Evolutionary conservation across 2,888 invertebrate genomes (phyloP), one percentile per base, ranked within the genome.

Genomic region (Subacronicta megacephala): DNA sequence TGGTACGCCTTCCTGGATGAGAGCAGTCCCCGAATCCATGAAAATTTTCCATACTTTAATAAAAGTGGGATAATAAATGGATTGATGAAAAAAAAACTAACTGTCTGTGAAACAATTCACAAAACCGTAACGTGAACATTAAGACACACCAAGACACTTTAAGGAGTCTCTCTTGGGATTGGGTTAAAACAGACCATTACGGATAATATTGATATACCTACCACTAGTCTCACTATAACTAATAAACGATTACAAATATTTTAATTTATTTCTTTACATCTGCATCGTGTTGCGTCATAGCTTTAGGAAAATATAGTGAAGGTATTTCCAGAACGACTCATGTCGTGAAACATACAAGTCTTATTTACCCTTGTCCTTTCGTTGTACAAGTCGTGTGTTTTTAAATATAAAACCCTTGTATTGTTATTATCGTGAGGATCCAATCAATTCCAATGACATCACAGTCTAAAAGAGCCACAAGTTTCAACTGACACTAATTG

Each of bases 401-500:
- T 15, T 52, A 13, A 16, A 71, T 72, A 76, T 75, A 78, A 72
- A 75, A 73, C 71, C 69, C 68, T n/a, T 31, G 7, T 31, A 78
- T 81, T 82, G 83, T 82, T 62, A 68, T 79, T 77, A 81, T 84
- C 86, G 82, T 79, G 81, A 66, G 80, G 74, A 76, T 82, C 76
- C 81, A 84, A 88, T 84, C 79, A 77, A 76, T 78, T 75, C 75
- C 71, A 80, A 84, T 92, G 93, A 92, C 92, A 92, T 93, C 93
- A 93, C 84, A 73, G 65, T 70, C 83, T 83, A 85, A 87, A 88
- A 83, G 83, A 84, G 78, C 73, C 72, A 78, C 80, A 76, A 87
- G 82, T 78, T 81, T 74, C 79, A 77, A 84, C 81, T 85, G 85
- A 68, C 84, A 85, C 84, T 92, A 93, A 93, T 93, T 93, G 92